Conservation (phyloP, 2,888 invertebrate genomes). For the Beris chalybata region DNA sequence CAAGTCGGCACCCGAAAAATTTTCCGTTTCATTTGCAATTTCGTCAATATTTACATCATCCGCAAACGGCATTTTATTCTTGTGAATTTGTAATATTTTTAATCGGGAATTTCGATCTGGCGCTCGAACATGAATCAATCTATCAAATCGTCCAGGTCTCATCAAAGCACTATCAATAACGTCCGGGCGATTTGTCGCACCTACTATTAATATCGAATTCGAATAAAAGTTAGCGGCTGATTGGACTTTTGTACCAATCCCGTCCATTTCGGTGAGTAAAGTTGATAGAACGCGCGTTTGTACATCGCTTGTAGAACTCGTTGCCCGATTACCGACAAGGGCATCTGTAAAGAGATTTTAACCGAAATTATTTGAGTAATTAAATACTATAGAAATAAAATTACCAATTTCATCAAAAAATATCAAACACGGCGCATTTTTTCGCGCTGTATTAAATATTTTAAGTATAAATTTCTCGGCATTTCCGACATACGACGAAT, state of each 20-base stretch:
- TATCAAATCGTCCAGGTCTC: conserved; percentile 66
- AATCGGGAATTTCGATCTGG: conserved; percentile 60
- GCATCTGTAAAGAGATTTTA: conserved; percentile 51
- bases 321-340: conserved; percentile 55
- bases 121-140: conserved; percentile 63
- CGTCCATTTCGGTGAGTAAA: conserved; percentile 68
- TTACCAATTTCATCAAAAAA: conserved; percentile 67
- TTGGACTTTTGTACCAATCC: conserved; percentile 55
- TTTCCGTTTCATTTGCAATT: conserved; percentile 58
- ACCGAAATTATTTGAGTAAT: not conserved
- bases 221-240: conserved; percentile 16
- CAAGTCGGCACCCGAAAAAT: conserved; percentile 66
- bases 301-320: conserved; percentile 53
- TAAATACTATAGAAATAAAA: conserved; percentile 9
- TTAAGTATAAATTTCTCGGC: conserved; percentile 63
- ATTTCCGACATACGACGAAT: conserved; percentile 67
- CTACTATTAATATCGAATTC: conserved; percentile 61
- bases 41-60: conserved; percentile 53
- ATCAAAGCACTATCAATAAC: conserved; percentile 65
- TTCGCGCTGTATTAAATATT: conserved; percentile 63
- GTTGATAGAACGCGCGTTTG: conserved; percentile 64
- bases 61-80: conserved; percentile 56
- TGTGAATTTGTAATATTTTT: conserved; percentile 57
- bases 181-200: conserved; percentile 68
- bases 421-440: conserved; percentile 63